Base-by-base conservation (phyloP, 2,113 vertebrate genomes). In the Electrona antarctica region DNA sequence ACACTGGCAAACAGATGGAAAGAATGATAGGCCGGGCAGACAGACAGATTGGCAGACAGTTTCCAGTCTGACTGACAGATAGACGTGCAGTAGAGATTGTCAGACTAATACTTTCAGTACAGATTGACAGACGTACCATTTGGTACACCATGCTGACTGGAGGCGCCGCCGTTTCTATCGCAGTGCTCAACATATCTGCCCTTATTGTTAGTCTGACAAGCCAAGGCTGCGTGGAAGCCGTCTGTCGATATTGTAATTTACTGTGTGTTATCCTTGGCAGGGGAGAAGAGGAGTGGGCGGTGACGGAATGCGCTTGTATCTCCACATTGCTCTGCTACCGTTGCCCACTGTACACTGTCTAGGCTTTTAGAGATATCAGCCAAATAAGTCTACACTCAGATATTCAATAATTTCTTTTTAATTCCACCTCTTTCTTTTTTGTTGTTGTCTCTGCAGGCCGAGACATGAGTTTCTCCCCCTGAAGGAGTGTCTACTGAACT, bases 401-500 rank as follows among this genome's bases (percentile, higher is more conserved):
- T 41, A 9, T 52, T 59, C 12, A 15, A n/a, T 41, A 21, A 21
- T 33, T 4, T 33, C 4, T 33, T 33, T 56, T 56, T 5, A 15
- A 56, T 15, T 56, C 54, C 15, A 13, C 54, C 54, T 56, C 54
- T 15, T 15, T 13, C 47, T 21, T 67, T 14, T 7, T 9, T 12
- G 13, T n/a, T 87, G 89, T 86, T 86, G 80, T 91, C 65, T 89
- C 77, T 78, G 69, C 85, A 92, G 91, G 81, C 77, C 46, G 71
- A 87, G 84, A 87, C 66, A 92, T 91, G 92, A 85, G 67, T 78
- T 78, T 87, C 76, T 87, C 73, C 69, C 50, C 6, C 76, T 90
- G 85, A 91, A 75, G 67, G 3, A 9, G 67, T 69, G 90, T 86
- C 80, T 91, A 90, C 84, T 88, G 85, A 91, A 90, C 88, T 91